phyloP scores from a whole-genome alignment of 2,888 invertebrate genomes.

The Brassicogethes aeneus region DNA sequence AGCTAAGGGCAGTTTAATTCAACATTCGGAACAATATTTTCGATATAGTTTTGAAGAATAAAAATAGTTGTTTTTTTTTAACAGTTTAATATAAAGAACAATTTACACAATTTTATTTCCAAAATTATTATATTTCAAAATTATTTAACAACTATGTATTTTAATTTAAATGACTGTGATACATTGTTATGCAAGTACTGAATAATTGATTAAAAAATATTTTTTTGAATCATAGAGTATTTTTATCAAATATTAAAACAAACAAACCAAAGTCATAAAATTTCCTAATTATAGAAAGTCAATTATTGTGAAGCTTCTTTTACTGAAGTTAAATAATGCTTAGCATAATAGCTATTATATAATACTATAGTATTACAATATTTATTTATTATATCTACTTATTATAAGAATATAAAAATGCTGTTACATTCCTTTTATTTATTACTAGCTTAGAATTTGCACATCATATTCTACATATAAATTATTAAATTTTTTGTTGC shows the following conservation, averaged over 20 bases:
- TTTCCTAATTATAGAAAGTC: neutral
- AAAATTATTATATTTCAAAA: too few relatives aligned
- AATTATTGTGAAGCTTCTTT: neutral
- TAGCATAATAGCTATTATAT: neutral
- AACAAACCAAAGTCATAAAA: neutral
- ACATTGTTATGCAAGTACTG: neutral
- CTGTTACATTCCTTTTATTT: slow-evolving; percentile 31
- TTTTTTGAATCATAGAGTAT: too few relatives aligned
- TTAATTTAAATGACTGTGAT: neutral
- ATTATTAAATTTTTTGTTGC: slow-evolving; percentile 13
- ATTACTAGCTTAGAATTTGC: slow-evolving; percentile 11
- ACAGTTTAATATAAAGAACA: too few relatives aligned
- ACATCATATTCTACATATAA: slow-evolving; percentile 15
- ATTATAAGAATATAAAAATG: slow-evolving; percentile 8
- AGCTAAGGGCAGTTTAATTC: too few relatives aligned
- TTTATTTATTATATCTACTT: neutral
- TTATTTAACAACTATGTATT: neutral
- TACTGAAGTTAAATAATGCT: neutral
- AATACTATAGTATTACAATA: neutral
- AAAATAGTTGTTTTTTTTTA: too few relatives aligned
- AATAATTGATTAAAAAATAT: neutral
- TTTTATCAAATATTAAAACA: neutral
- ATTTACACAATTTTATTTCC: too few relatives aligned
- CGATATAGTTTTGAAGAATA: too few relatives aligned
- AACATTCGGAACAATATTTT: too few relatives aligned